These are phyloP conservation scores for Dromas ardeola DNA, from an alignment of 2,113 vertebrate genomes.

Conservation along the genomic window DNA sequence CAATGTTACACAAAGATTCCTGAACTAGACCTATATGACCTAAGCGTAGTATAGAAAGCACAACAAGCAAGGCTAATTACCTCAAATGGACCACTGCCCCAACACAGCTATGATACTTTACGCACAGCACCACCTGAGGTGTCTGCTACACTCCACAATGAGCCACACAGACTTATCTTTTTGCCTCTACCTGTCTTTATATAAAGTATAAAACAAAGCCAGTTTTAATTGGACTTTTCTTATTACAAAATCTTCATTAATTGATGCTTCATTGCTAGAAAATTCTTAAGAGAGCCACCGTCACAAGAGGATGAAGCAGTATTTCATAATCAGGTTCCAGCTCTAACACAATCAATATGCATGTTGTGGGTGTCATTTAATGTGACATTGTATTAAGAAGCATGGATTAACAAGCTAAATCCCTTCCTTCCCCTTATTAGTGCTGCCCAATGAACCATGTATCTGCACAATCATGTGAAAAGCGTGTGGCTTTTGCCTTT, in stretches of 20 bases:
- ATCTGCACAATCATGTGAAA: constrained; percentile 20
- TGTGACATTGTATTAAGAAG: constrained; percentile 20
- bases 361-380: constrained; percentile 36
- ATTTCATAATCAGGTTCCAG: background rate
- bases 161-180: background rate
- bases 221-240: background rate
- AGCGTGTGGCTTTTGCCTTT: background rate
- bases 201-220: background rate
- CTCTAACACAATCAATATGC: background rate
- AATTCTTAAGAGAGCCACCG: background rate
- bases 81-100: background rate
- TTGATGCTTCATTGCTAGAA: background rate
- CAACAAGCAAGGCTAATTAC: background rate
- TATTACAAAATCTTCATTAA: background rate
- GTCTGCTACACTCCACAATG: background rate
- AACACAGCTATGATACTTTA: background rate
- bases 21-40: background rate
- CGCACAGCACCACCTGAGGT: background rate
- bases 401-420: constrained; percentile 54
- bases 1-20: background rate
- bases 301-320: background rate
- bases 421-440: constrained; percentile 56
- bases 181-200: background rate
- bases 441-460: constrained; percentile 14
- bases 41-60: background rate